Evolutionary conservation across 37 sponge, comb jelly and placozoan species (phyloP), one percentile per base, ranked within the genome.

Genomic region (Geodia barretti): DNA sequence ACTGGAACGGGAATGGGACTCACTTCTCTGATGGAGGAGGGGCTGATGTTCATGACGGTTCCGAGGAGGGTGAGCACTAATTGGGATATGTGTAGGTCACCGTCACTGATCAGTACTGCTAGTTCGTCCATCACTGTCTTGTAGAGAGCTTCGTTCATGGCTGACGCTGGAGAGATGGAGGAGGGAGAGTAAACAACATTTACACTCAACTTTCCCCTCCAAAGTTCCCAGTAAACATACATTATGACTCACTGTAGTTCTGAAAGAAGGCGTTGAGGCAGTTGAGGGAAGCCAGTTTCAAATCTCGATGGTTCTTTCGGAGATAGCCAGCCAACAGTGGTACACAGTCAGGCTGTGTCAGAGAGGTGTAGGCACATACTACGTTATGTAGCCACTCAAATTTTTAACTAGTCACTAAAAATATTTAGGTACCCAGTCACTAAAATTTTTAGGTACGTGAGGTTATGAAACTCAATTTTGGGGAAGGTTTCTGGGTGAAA

Each of bases 271-370:
- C 91, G 31, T 87, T 79, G 31, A 96, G 81, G 70, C 92, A 89
- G 66, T 79, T 74, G 73, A 98, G 87, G 19, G 95, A 93, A 4
- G 99, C 90, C 39, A 98, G 89, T 32, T 81, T 70, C 30, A 98
- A 93, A 31, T 97, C 95, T 31, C 99, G 83, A 58, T 96, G 97
- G 67, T 93, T 98, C 87, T 98, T 98, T 17, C 99, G 76, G 1
- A 98, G 97, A 79, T 94, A 98, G 36, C 96, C 76, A 3, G 97
- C 94, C 64, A 96, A 62, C 24, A 98, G 88, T 14, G 94, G 97
- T 71, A 98, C 72, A 2, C 88, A 78, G 7, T 93, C 93, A 39
- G 76, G 69, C 97, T 96, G 75, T 35, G 17, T 34, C 38, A 33
- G 29, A 62, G 1, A n/a, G n/a, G n/a, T n/a, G n/a, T n/a, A n/a